A percentile compares a stretch with the other conserved stretches of the same genome.
phyloP scores from a whole-genome alignment of 1,140 invertebrate genomes.

The Bathynomus jamesi region DNA sequence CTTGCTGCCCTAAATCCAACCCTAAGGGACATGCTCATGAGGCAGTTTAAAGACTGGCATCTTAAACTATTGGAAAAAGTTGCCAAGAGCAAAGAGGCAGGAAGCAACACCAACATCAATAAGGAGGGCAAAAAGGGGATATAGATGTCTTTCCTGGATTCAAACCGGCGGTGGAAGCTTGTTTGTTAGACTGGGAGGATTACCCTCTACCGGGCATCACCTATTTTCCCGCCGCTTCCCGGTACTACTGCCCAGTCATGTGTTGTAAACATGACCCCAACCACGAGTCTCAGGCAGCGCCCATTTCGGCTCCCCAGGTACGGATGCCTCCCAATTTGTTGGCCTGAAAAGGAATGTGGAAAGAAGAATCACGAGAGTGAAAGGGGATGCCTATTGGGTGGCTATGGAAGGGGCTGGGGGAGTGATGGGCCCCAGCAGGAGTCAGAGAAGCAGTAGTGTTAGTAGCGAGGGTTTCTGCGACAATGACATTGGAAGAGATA shows the following conservation, averaged over 20 bases:
- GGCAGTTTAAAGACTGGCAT: constrained; percentile 65
- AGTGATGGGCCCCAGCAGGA: constrained; percentile 46
- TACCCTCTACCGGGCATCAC: constrained; percentile 67
- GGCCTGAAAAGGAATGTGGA: constrained; percentile 19
- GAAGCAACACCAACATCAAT: too few species aligned
- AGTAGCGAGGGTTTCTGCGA: constrained; percentile 94
- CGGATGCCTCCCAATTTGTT: constrained; percentile 14
- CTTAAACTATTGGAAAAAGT: constrained; percentile 86
- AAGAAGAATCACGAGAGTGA: constrained; percentile 12
- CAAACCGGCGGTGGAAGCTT: constrained; percentile 92
- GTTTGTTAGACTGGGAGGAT: constrained; percentile 90
- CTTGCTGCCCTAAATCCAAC: constrained; percentile 87
- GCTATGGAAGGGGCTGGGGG: too few species aligned
- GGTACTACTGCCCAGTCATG: constrained; percentile 35
- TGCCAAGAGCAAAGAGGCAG: constrained; percentile 47
- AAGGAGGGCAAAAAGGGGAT: constrained; percentile 49
- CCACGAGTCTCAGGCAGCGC: too few species aligned
- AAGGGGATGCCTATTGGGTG: too few species aligned
- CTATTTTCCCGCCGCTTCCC: constrained; percentile 40
- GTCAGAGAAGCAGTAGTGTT: constrained; percentile 78
- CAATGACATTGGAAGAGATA: constrained; percentile 48
- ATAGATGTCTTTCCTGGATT: constrained; percentile 93
- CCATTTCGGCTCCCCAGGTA: too few species aligned
- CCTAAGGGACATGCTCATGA: constrained; percentile 66
- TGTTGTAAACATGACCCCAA: too few species aligned